Evolutionary conservation across 2,113 vertebrate genomes (phyloP).

Genomic region (Ctenodactylus gundi): DNA sequence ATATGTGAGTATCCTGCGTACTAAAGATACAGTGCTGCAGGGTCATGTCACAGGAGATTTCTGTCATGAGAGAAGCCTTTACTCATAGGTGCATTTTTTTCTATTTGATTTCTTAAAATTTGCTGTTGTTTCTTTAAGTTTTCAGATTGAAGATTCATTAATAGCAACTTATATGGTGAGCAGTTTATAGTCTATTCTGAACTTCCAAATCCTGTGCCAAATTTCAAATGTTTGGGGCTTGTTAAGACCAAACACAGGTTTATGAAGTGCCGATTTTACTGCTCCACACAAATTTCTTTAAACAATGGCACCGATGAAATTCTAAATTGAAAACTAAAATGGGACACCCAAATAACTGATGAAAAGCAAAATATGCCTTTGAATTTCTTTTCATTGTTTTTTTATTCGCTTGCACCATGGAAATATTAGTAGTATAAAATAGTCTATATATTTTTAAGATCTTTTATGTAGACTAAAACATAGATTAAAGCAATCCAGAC

Average conservation of each 20-base stretch:
- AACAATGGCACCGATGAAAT: constrained; percentile 23
- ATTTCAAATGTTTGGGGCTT: not conserved
- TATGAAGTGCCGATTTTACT: not conserved
- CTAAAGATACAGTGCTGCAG: not conserved
- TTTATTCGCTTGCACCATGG: not conserved
- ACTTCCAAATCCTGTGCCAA: not conserved
- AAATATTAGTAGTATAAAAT: constrained; percentile 64
- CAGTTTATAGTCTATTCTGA: not conserved
- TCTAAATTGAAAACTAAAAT: constrained; percentile 59
- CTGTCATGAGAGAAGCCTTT: not conserved
- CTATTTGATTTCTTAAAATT: not conserved
- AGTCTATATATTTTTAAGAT: constrained; percentile 62
- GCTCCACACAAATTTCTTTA: not conserved
- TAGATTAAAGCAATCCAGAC: constrained; percentile 37
- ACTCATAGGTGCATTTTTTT: not conserved
- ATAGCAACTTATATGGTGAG: not conserved
- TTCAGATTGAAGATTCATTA: not conserved
- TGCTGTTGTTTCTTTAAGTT: not conserved
- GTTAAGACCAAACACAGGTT: not conserved
- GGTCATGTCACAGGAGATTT: not conserved
- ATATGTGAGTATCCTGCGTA: not conserved
- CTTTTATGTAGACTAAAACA: constrained; percentile 21
- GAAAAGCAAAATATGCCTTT: constrained; percentile 58
- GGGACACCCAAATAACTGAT: constrained; percentile 16
- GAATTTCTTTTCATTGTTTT: constrained; percentile 55